Conservation (phyloP, 2,797 vertebrate genomes). For the Semaprochilodus insignis region DNA sequence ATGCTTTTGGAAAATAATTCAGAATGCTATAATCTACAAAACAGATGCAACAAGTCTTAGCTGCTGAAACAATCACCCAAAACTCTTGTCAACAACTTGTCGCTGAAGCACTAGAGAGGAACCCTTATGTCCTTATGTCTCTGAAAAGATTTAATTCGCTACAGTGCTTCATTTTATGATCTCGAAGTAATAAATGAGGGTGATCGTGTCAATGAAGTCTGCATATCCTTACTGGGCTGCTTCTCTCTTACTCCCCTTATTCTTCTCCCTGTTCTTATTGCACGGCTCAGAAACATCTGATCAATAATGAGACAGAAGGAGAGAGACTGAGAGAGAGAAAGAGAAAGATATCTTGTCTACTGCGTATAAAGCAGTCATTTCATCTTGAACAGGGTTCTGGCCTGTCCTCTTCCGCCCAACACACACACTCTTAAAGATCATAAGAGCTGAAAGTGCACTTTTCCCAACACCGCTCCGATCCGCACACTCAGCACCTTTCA, state of each 20-base stretch:
- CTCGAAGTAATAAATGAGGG: not conserved
- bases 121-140: no score
- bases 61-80: not conserved
- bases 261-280: no score
- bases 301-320: not conserved
- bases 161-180: slow-evolving; percentile 10
- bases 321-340: not conserved
- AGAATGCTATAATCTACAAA: not conserved
- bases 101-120: not conserved
- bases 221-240: not conserved
- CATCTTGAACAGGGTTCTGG: slow-evolving; percentile 41
- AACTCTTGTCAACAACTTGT: not conserved
- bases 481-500: slow-evolving; percentile 77
- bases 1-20: no score
- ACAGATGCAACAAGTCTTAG: not conserved
- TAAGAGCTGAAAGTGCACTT: slow-evolving; percentile 81
- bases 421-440: slow-evolving; percentile 59
- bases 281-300: no score
- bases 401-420: slow-evolving; percentile 46
- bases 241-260: not conserved
- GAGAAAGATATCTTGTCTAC: not conserved
- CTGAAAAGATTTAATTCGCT: no score
- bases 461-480: slow-evolving; percentile 57
- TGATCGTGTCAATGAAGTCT: not conserved
- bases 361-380: slow-evolving; percentile 66